phyloP scores from a whole-genome alignment of 2,113 vertebrate genomes.

The Cephalopholis sonnerati region DNA sequence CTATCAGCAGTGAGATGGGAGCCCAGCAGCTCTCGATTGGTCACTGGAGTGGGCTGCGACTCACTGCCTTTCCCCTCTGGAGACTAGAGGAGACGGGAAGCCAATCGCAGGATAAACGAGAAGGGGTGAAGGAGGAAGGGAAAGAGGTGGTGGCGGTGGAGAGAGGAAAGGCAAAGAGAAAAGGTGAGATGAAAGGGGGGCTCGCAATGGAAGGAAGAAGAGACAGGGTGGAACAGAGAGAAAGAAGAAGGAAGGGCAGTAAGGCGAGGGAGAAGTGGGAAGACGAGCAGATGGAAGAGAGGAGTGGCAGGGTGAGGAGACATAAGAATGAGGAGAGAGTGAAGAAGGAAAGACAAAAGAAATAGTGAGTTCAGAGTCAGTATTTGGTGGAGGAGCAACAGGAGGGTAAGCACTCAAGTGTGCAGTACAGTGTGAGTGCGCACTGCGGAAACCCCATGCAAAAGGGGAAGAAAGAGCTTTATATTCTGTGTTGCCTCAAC shows the following conservation, averaged over 20 bases:
- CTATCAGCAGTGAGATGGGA: conserved; percentile 90
- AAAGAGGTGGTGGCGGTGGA: conserved; percentile 5
- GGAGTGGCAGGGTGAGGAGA: conserved; percentile 7
- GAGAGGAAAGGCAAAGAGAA: background rate
- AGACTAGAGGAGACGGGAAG: conserved; percentile 81
- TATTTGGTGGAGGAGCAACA: conserved; percentile 50
- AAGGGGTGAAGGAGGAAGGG: conserved; percentile 10
- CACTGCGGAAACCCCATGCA: conserved; percentile 23
- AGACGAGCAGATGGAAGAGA: conserved; percentile 53
- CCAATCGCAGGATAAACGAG: conserved; percentile 61
- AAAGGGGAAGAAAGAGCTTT: background rate
- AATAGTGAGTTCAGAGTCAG: conserved; percentile 62
- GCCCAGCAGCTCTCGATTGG: conserved; percentile 89
- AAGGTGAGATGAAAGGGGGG: conserved; percentile 1
- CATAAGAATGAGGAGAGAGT: conserved; percentile 24
- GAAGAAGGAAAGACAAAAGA: conserved; percentile 56
- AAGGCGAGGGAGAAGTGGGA: background rate
- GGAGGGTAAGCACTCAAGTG: conserved; percentile 25
- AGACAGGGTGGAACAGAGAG: too few relatives aligned
- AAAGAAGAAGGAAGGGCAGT: background rate
- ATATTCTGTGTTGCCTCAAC: background rate
- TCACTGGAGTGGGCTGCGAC: conserved; percentile 87
- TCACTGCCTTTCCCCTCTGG: conserved; percentile 89
- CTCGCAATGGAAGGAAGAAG: background rate
- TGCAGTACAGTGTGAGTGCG: background rate